Evolutionary conservation across 2,888 invertebrate species (phyloP).

Genomic region (Macropis europaea): DNA sequence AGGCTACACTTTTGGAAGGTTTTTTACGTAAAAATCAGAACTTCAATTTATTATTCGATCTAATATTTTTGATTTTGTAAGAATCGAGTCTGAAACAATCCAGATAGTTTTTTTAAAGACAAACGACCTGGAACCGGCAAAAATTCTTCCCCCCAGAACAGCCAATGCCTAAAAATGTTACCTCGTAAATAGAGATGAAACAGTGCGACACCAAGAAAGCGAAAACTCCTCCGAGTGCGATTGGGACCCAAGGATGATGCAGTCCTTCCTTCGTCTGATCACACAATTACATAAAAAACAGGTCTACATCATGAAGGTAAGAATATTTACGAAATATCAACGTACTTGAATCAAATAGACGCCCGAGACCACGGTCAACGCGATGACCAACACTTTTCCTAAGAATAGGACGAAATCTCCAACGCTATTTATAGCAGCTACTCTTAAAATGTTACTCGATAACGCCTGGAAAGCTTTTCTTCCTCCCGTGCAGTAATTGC

Average conservation of each 20-base stretch:
- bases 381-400: conserved; percentile 85
- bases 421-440: conserved; percentile 87
- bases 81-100: too few relatives aligned
- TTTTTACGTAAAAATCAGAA: too few relatives aligned
- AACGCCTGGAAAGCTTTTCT: conserved; percentile 83
- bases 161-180: conserved; percentile 71
- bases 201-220: conserved; percentile 87
- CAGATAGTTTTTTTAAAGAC: too few relatives aligned
- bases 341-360: conserved; percentile 83
- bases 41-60: too few relatives aligned
- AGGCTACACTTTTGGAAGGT: too few relatives aligned
- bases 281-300: conserved; percentile 20
- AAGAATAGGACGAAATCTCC: conserved; percentile 87
- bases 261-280: conserved; percentile 82
- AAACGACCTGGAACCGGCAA: too few relatives aligned
- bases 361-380: conserved; percentile 83
- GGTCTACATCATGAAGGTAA: not conserved
- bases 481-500: conserved; percentile 84
- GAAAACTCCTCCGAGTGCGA: conserved; percentile 84
- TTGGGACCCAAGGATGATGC: conserved; percentile 84
- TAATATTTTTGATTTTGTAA: too few relatives aligned
- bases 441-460: conserved; percentile 84
- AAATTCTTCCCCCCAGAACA: too few relatives aligned
- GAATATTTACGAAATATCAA: not conserved
- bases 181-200: conserved; percentile 88